A percentile compares a stretch with the other conserved stretches of the same genome.
phyloP scores from a whole-genome alignment of 2,797 vertebrate species.

The Hemibagrus guttatus region DNA sequence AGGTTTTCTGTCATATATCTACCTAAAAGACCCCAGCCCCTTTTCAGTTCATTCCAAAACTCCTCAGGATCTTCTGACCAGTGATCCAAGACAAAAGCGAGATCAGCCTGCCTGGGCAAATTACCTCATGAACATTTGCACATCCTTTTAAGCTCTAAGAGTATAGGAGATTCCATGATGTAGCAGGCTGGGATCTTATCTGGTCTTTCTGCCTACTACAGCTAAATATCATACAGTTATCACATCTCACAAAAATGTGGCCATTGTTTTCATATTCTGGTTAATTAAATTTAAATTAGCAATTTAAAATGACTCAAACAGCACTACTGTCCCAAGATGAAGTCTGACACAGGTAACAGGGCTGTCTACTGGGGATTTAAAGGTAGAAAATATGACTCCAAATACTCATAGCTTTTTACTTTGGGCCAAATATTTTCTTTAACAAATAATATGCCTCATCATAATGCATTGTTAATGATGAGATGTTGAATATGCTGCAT shows the following conservation, averaged over 20 bases:
- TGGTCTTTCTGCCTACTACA: background rate
- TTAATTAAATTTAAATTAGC: background rate
- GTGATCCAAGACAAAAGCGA: slow-evolving; percentile 41
- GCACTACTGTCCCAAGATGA: background rate
- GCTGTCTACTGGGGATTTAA: background rate
- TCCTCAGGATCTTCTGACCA: slow-evolving; percentile 25
- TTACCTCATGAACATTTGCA: slow-evolving; percentile 29
- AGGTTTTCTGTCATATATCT: slow-evolving; percentile 30
- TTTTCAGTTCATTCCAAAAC: background rate
- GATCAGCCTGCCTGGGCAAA: slow-evolving; percentile 42
- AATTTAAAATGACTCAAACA: background rate
- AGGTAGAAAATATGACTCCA: background rate
- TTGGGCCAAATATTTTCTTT: background rate
- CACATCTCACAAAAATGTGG: background rate
- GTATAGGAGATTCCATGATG: background rate
- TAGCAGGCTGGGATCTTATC: background rate
- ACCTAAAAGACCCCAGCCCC: background rate
- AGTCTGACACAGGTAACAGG: background rate
- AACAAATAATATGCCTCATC: background rate
- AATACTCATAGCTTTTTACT: background rate
- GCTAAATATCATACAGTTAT: background rate
- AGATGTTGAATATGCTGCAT: background rate
- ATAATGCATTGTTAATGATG: background rate
- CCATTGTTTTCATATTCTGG: background rate
- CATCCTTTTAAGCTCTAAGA: slow-evolving; percentile 24